Evolutionary conservation across 2,113 vertebrate genomes (phyloP).

Genomic region (Rhinolophus sinicus): DNA sequence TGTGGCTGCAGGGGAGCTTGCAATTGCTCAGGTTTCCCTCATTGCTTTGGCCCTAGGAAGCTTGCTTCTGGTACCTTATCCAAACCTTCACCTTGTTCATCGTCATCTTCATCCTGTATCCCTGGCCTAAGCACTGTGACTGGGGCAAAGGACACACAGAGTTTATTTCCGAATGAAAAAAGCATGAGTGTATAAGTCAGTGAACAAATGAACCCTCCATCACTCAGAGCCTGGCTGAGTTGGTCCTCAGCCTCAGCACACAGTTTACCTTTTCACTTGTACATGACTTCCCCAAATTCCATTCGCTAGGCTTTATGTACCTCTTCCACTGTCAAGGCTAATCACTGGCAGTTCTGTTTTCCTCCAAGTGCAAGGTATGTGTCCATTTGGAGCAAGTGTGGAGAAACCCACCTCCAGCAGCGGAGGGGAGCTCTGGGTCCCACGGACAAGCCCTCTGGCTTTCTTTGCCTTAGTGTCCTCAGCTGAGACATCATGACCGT

Average conservation of each 20-base stretch:
- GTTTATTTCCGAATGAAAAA: neutral
- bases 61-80: neutral
- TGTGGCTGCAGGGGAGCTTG: neutral
- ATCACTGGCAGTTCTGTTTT: neutral
- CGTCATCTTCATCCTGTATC: neutral
- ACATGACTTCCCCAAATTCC: neutral
- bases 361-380: neutral
- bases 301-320: fast-evolving
- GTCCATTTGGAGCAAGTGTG: neutral
- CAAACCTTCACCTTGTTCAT: neutral
- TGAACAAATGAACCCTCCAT: neutral
- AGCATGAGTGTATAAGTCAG: neutral
- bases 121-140: neutral
- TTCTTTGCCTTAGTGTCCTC: neutral
- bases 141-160: neutral
- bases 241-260: neutral
- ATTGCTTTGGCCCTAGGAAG: neutral
- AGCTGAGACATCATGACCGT: neutral
- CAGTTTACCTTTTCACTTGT: neutral
- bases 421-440: neutral
- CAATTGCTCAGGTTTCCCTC: neutral
- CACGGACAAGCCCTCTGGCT: neutral
- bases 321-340: neutral
- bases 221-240: neutral
- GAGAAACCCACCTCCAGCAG: neutral